phyloP scores from a whole-genome alignment of 2,113 vertebrate species.

The Gopherus evgoodei region DNA sequence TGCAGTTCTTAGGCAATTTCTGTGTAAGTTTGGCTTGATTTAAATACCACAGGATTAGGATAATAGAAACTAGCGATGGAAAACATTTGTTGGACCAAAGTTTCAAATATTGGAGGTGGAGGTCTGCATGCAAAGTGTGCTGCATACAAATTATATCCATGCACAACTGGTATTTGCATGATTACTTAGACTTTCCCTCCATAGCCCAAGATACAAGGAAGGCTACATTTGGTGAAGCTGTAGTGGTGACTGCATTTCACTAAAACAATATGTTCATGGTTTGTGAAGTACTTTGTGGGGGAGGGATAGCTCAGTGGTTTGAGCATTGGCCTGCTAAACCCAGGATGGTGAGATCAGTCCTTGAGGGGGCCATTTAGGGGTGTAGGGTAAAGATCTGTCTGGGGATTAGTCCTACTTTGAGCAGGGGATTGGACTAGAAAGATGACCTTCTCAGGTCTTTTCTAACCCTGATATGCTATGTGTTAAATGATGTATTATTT shows the following conservation, averaged over 20 bases:
- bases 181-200: not conserved
- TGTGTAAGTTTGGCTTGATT: slow-evolving; percentile 19
- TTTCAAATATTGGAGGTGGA: not conserved
- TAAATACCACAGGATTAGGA: slow-evolving; percentile 20
- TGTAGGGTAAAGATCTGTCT: no score
- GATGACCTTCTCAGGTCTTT: no score
- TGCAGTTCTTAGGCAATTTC: slow-evolving; percentile 35
- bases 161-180: not conserved
- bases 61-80: not conserved
- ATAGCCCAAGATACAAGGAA: not conserved
- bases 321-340: no score
- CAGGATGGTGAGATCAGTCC: no score
- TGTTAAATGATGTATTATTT: slow-evolving; percentile 31
- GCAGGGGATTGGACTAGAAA: no score
- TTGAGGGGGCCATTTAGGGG: no score
- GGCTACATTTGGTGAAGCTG: not conserved
- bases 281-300: not conserved
- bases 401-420: no score
- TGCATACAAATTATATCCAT: not conserved
- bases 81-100: not conserved
- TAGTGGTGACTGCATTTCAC: not conserved
- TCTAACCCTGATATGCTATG: no score
- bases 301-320: no score
- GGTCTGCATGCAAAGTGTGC: not conserved
- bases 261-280: not conserved